Base-by-base conservation (phyloP, 2,113 vertebrate genomes). In the Pseudopipra pipra region DNA sequence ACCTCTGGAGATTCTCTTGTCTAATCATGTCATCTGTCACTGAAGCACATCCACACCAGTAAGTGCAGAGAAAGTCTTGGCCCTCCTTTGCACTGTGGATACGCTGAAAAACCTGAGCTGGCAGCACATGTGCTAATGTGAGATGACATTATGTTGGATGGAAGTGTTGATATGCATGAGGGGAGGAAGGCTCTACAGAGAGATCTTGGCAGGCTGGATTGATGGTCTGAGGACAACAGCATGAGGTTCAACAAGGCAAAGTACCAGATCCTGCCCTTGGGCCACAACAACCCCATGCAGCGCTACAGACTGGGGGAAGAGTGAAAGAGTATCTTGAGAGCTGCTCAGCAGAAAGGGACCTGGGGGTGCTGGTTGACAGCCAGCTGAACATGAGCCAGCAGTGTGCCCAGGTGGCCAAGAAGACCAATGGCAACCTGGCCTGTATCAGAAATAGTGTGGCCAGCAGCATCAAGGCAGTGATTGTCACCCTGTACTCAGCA, bases 11-110 rank as follows among this genome's bases (percentile, higher is more conserved):
- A 76, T 28, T 23, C 31, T 62, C 46, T 73, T 61, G 30, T 61
- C 68, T 46, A 66, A 35, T 7, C 0, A 0, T 56, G 20, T 22
- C 65, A 31, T 4, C 11, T 41, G 20, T 16, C 23, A 22, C 23
- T 43, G 66, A 58, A 31, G 9, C 25, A 71, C 8, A 24, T 30
- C 66, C 78, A 25, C 9, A 33, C 24, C 51, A 37, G 24, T 3
- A 74, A 14, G 11, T 62, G 28, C 22, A 58, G 39, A 39, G 30
- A 58, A 85, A 54, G 1, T 72, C 35, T 63, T 63, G 25, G 6
- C 13, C 9, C 10, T 54, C 5, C 37, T 90, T 74, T 68, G 14
- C 33, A 20, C 14, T 0, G 0, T 41, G 30, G 31, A 54, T 55
- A 24, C 58, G 28, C 46, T 85, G 51, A 62, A 90, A 86, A 61